Conservation (phyloP, 1,140 invertebrate genomes). For the Drosophila sproati region DNA sequence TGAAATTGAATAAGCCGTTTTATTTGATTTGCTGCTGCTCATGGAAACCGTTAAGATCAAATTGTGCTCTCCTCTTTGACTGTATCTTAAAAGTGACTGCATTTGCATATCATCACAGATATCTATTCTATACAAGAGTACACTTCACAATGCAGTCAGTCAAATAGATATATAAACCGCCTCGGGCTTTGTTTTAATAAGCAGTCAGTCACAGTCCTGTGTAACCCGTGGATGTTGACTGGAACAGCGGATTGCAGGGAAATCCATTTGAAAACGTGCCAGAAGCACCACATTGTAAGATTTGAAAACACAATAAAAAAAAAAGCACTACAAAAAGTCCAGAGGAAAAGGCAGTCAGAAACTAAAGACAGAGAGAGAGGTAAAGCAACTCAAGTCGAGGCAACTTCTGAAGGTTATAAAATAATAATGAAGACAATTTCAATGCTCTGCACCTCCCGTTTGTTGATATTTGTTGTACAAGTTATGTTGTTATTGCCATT, state of each 20-base stretch:
- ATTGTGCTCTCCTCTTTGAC: slow-evolving; percentile 24
- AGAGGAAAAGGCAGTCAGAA: slow-evolving; percentile 25
- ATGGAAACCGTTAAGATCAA: slow-evolving; percentile 16
- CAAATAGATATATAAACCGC: slow-evolving; percentile 41
- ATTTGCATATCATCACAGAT: slow-evolving; percentile 28
- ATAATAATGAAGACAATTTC: slow-evolving; percentile 82
- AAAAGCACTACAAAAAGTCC: slow-evolving; percentile 16
- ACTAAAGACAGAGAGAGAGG: slow-evolving; percentile 41
- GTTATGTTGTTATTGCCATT: slow-evolving; percentile 55
- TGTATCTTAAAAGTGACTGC: slow-evolving; percentile 45
- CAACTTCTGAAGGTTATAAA: slow-evolving; percentile 61
- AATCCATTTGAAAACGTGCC: slow-evolving; percentile 67
- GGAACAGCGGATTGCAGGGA: slow-evolving; percentile 12
- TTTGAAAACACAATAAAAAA: slow-evolving; percentile 64
- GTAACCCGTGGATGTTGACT: slow-evolving; percentile 1
- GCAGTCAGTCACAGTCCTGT: slow-evolving; percentile 38
- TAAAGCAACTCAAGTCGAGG: slow-evolving; percentile 1
- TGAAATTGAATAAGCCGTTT: background rate
- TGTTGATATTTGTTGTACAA: slow-evolving; percentile 52
- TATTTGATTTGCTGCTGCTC: background rate
- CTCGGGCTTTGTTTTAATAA: slow-evolving; percentile 69
- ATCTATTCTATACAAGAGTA: background rate
- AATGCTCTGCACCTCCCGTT: slow-evolving; percentile 37
- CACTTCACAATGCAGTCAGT: background rate
- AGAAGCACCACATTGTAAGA: slow-evolving; percentile 72